Evolutionary conservation across 2,113 vertebrate genomes (phyloP).

Genomic region (Cynoglossus semilaevis): DNA sequence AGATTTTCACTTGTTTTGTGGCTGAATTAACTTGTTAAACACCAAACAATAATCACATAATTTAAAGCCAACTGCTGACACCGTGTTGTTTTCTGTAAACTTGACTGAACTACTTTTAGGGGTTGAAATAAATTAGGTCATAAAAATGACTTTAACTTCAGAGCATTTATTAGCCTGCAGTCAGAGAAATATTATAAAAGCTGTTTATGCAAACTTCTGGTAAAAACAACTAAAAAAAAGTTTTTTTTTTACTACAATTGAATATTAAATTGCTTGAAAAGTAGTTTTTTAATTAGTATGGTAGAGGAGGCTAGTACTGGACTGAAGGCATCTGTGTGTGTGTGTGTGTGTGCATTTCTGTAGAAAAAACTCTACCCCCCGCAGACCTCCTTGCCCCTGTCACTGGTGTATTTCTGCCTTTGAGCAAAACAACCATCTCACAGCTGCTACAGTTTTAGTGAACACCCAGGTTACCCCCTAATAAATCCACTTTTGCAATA

Average conservation of each 20-base stretch:
- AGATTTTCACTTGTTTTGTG: background rate
- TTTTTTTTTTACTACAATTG: conserved; percentile 18
- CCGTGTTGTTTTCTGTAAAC: conserved; percentile 1
- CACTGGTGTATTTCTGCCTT: conserved; percentile 25
- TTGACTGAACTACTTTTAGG: background rate
- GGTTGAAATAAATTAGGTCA: background rate
- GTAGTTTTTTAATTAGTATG: conserved; percentile 22
- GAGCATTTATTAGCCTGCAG: conserved; percentile 3
- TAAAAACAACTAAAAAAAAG: background rate
- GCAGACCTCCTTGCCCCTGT: too few relatives aligned
- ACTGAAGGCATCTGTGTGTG: conserved; percentile 49
- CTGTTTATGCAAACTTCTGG: conserved; percentile 18
- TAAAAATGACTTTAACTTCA: background rate
- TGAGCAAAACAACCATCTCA: background rate
- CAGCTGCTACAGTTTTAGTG: conserved; percentile 20
- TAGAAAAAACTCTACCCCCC: too few relatives aligned
- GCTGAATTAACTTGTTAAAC: too few relatives aligned
- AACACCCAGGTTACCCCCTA: conserved; percentile 13
- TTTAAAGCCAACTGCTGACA: too few relatives aligned
- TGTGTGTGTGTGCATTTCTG: conserved; percentile 49
- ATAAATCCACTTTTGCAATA: conserved; percentile 9
- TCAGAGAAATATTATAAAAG: conserved; percentile 11
- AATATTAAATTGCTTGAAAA: conserved; percentile 30
- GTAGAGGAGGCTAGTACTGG: conserved; percentile 45
- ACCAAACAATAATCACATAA: too few relatives aligned